Evolutionary conservation across 2,888 invertebrate species (phyloP).

Genomic region (Antheraea yamamai): DNA sequence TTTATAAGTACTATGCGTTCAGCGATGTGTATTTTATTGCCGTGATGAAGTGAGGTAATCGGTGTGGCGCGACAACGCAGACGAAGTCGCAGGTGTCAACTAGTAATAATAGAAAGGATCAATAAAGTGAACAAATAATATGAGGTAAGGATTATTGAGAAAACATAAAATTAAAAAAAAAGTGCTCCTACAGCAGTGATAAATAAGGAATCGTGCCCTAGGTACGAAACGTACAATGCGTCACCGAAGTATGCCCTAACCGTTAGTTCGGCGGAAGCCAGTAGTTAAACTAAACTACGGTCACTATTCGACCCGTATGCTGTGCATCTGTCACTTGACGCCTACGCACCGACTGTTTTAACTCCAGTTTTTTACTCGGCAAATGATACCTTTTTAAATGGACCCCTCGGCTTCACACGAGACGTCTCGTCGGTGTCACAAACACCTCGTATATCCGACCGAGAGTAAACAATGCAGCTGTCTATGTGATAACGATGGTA

Average conservation of each 20-base stretch:
- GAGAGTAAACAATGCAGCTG: conserved; percentile 53
- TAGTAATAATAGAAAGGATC: no score
- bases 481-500: conserved; percentile 37
- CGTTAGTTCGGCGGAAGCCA: conserved; percentile 67
- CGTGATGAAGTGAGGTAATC: no score
- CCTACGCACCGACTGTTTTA: conserved; percentile 64
- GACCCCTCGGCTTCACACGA: conserved; percentile 62
- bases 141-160: background rate
- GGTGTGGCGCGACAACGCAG: no score
- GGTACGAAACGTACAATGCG: conserved; percentile 35
- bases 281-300: conserved; percentile 76
- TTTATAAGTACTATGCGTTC: no score
- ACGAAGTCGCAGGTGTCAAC: no score
- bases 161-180: background rate
- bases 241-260: conserved; percentile 48
- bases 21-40: no score
- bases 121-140: no score
- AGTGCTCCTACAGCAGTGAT: background rate
- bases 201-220: background rate
- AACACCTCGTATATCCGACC: conserved; percentile 54
- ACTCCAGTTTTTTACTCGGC: conserved; percentile 52
- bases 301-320: conserved; percentile 66
- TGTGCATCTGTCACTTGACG: conserved; percentile 61
- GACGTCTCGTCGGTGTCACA: conserved; percentile 45
- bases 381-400: conserved; percentile 65